These are phyloP conservation scores for Acanthosepion esculentum DNA, from an alignment of 2,888 invertebrate species.

Conservation along the genomic window DNA sequence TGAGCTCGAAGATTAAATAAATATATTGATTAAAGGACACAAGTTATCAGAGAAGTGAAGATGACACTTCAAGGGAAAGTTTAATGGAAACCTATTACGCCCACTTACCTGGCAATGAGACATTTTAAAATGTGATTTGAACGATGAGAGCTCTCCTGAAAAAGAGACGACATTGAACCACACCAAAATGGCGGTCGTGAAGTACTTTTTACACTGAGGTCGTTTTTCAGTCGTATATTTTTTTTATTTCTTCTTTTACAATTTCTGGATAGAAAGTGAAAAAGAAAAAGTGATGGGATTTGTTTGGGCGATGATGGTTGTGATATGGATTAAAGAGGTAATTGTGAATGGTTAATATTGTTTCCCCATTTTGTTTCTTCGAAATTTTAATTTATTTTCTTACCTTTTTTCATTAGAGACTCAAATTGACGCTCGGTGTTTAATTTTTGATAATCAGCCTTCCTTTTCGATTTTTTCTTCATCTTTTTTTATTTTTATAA, in stretches of 20 bases:
- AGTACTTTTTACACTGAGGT: background rate
- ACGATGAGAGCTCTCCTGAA: background rate
- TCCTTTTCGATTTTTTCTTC: background rate
- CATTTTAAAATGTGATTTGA: background rate
- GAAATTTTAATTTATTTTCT: too few species aligned
- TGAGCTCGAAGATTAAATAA: background rate
- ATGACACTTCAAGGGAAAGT: background rate
- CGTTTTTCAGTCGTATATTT: background rate
- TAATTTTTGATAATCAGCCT: background rate
- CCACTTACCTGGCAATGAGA: background rate
- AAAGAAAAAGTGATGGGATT: background rate
- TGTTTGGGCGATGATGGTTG: background rate
- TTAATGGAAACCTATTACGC: background rate
- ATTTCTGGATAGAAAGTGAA: background rate
- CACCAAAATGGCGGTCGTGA: background rate
- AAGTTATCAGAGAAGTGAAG: background rate
- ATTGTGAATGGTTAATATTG: background rate
- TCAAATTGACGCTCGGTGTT: background rate
- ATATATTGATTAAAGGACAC: background rate
- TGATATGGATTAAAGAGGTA: background rate
- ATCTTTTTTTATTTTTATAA: background rate
- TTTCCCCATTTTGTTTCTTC: background rate
- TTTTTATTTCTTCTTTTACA: background rate
- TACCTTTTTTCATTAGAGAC: background rate
- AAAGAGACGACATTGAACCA: background rate